Conservation (phyloP, 2,113 vertebrate genomes). For the Actinemys pallida region DNA sequence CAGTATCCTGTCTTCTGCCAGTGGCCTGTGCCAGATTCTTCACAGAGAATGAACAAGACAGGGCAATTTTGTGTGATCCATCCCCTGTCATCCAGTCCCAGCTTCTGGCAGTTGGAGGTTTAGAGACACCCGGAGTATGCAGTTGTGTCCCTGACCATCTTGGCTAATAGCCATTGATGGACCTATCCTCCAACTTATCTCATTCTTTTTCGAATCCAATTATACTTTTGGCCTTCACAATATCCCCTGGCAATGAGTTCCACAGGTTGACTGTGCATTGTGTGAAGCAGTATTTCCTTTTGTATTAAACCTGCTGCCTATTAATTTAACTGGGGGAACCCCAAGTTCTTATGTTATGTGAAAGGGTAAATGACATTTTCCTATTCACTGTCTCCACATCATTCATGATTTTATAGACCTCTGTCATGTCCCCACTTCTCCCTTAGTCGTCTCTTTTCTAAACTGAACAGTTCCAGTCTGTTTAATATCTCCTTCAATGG, state of each 20-base stretch:
- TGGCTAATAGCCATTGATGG: background rate
- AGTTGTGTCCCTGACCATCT: background rate
- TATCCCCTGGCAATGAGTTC: background rate
- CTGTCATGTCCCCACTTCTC: too few species aligned
- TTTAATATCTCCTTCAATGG: too few species aligned
- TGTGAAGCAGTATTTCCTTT: too few species aligned
- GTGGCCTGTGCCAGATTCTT: background rate
- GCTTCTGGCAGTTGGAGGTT: background rate
- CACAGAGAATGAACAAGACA: background rate
- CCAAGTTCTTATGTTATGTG: too few species aligned
- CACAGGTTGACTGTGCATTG: background rate
- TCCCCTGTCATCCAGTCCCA: background rate
- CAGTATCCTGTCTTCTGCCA: background rate
- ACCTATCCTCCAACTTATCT: background rate
- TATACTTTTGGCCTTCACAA: background rate
- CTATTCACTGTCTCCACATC: too few species aligned
- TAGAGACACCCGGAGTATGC: background rate
- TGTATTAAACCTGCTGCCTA: too few species aligned
- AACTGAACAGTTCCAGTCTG: too few species aligned
- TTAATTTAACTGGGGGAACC: too few species aligned
- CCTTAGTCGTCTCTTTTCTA: too few species aligned
- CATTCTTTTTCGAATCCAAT: background rate
- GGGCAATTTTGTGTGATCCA: background rate
- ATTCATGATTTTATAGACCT: too few species aligned
- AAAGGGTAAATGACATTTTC: too few species aligned